Conservation (phyloP, 1,140 invertebrate species). For the Drosophila setifemur region DNA sequence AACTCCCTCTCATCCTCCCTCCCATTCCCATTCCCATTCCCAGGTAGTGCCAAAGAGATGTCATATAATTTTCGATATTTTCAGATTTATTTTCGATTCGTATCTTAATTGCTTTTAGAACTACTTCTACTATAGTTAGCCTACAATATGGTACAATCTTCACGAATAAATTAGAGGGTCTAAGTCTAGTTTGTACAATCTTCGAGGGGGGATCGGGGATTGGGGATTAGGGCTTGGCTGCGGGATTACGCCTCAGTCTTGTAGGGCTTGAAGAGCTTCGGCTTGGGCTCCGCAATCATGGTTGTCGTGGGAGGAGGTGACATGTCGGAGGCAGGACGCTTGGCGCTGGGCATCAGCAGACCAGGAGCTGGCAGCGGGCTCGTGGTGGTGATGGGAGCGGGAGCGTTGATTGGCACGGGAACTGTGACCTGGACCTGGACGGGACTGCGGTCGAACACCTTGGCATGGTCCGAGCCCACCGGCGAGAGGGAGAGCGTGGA, state of each 20-base stretch:
- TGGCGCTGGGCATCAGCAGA: conserved; percentile 64
- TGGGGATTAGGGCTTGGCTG: too few relatives aligned
- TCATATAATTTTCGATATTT: conserved; percentile 12
- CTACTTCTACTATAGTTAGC: conserved; percentile 29
- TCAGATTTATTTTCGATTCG: conserved; percentile 31
- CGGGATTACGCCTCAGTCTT: conserved; percentile 85
- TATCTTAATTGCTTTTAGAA: conserved; percentile 25
- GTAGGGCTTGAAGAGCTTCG: conserved; percentile 88
- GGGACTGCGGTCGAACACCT: conserved; percentile 69
- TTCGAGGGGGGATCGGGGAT: neutral
- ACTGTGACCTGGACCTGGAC: conserved; percentile 37
- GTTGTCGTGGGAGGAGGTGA: conserved; percentile 55
- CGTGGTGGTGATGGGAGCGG: conserved; percentile 28
- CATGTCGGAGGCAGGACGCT: conserved; percentile 65
- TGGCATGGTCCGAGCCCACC: conserved; percentile 78
- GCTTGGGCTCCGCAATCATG: conserved; percentile 82
- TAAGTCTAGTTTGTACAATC: conserved; percentile 75
- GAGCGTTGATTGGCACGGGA: too few relatives aligned
- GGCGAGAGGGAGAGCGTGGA: conserved; percentile 79
- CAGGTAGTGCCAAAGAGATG: conserved; percentile 15
- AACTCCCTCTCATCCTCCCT: neutral
- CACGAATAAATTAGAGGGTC: conserved; percentile 26
- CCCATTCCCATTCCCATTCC: neutral
- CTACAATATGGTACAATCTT: conserved; percentile 50
- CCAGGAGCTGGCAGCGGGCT: conserved; percentile 62